Evolutionary conservation across 37 sponge, comb jelly and placozoan species (phyloP).

Genomic region (Chondrilla cf. caribensis): DNA sequence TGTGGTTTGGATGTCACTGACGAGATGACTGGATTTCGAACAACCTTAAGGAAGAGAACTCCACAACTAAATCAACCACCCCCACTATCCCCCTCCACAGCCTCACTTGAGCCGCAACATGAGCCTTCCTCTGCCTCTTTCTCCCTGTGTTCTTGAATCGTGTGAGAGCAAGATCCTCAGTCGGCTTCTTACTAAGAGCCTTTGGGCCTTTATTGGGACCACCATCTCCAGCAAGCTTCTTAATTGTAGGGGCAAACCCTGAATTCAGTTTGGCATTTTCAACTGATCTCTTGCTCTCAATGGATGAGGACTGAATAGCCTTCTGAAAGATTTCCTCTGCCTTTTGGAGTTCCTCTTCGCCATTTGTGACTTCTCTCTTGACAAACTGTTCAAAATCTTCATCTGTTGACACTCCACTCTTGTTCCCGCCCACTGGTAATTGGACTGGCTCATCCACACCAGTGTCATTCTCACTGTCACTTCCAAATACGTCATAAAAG

Average conservation of each 20-base stretch:
- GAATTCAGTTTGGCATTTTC: too few species aligned
- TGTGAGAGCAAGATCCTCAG: background rate
- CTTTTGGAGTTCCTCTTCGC: background rate
- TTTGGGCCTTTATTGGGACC: background rate
- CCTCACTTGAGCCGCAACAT: constrained; percentile 38
- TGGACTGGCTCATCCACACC: background rate
- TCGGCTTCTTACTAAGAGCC: background rate
- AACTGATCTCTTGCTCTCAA: background rate
- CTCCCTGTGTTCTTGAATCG: background rate
- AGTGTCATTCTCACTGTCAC: constrained; percentile 17
- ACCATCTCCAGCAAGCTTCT: background rate
- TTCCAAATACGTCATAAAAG: background rate
- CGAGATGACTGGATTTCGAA: too few species aligned
- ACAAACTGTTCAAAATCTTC: constrained; percentile 28
- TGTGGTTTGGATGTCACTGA: too few species aligned
- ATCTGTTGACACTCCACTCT: background rate
- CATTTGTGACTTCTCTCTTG: background rate
- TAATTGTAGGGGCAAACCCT: too few species aligned
- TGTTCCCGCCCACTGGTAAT: background rate
- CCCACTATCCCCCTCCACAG: constrained; percentile 2
- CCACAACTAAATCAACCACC: too few species aligned
- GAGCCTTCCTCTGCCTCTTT: constrained; percentile 60
- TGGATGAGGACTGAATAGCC: background rate
- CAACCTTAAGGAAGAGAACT: too few species aligned
- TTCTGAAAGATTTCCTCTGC: background rate